Base-by-base conservation (phyloP, 1,140 invertebrate genomes). In the Helicoverpa zea region DNA sequence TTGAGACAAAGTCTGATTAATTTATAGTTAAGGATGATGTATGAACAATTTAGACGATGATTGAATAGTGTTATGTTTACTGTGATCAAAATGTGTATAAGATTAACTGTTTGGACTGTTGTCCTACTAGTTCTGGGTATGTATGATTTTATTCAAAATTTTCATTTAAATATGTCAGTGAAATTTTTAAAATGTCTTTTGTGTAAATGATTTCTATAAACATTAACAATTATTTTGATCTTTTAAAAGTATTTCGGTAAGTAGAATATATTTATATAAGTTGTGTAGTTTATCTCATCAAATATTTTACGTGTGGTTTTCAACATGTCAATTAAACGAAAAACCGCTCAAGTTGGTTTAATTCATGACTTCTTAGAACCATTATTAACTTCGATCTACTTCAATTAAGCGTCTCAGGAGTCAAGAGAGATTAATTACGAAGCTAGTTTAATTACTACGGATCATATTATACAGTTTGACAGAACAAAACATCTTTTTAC, bases 41-140 rank as follows among this genome's bases (percentile, higher is more conserved):
- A 52, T 52, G 13, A 30, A 64, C 12, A 43, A 54, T n/a, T 66
- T 59, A 7, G 52, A 63, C 51, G 43, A 61, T 75, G 61, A 23
- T 58, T 61, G 43, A 49, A 49, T 77, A 77, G 61, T 64, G 61
- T 66, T 16, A 12, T 47, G n/a, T 43, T 59, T 49, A 47, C 16
- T 16, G 23, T 74, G 56, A 61, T 63, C 16, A 51, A 63, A 12
- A 77, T 77, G 75, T 66, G 4, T 66, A 18, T 13, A 13, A 66
- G 61, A 66, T n/a, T 30, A 51, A n/a, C 30, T 52, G 14, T 64
- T 52, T 77, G 75, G 75, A 10, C 59, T 2, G 47, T 77, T 52
- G 18, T 16, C n/a, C 75, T 77, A 52, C 12, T 77, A 43, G 64
- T 64, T 0, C 23, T 77, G 3, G 75, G 75, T 77, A 77, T 54